Evolutionary conservation across 2,113 vertebrate genomes (phyloP).

Genomic region (Hemibagrus wyckioides): DNA sequence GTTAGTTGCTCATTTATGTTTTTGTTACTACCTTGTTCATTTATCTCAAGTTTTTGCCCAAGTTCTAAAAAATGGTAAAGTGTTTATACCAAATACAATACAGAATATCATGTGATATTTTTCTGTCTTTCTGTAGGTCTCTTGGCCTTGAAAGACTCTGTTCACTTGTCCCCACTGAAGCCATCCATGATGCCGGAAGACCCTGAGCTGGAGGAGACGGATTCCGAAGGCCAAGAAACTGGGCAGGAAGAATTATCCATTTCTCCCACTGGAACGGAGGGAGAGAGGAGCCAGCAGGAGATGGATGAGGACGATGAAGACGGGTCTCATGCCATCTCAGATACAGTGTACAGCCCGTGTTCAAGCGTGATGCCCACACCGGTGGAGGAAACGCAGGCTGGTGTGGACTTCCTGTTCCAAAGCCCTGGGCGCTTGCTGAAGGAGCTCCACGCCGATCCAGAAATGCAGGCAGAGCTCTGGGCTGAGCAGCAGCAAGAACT

Average conservation of each 20-base stretch:
- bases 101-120: background rate
- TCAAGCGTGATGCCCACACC: slow-evolving; percentile 93
- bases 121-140: slow-evolving; percentile 60
- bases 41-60: background rate
- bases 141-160: slow-evolving; percentile 66
- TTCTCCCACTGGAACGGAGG: slow-evolving; percentile 19
- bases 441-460: slow-evolving; percentile 84
- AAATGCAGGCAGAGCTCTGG: slow-evolving; percentile 89
- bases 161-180: slow-evolving; percentile 68
- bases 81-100: background rate
- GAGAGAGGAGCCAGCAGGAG: slow-evolving; percentile 66
- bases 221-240: slow-evolving; percentile 40
- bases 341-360: slow-evolving; percentile 90
- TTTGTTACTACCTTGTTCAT: background rate
- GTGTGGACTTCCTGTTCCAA: slow-evolving; percentile 90
- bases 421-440: slow-evolving; percentile 81
- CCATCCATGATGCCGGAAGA: slow-evolving; percentile 56
- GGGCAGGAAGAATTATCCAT: background rate
- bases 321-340: slow-evolving; percentile 87
- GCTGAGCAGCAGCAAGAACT: slow-evolving; percentile 85
- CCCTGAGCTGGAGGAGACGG: slow-evolving; percentile 55
- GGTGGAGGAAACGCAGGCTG: slow-evolving; percentile 80
- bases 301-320: slow-evolving; percentile 76
- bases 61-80: background rate
- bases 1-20: background rate